Base-by-base conservation (phyloP, 2,113 vertebrate species). In the Myiozetetes cayanensis region DNA sequence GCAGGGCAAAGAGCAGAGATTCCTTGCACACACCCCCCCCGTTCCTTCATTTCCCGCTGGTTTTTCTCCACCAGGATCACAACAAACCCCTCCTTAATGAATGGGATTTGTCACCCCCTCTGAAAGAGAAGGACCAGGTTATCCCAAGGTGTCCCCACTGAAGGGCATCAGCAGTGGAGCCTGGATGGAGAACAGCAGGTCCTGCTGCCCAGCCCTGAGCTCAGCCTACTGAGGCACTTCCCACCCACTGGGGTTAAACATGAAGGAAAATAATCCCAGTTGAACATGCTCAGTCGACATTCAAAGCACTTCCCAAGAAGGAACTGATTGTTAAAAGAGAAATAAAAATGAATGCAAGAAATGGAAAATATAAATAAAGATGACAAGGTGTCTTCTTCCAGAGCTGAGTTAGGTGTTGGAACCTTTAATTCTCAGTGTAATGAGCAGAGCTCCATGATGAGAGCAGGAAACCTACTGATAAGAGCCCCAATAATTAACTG, bases 291-390 rank as follows among this genome's bases (percentile, higher is more conserved):
- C 58, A 16, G 65, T 23, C 8, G 23, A 84, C 43, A 77, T 80
- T 31, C 43, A 81, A 91, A 90, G 73, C 53, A 33, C 68, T 75
- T 76, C 39, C 87, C 74, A 70, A 7, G 6, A 74, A 77, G 50
- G 25, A 78, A 80, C 43, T 70, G 82, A 78, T 67, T 73, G 83
- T 75, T 80, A 92, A 94, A 96, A 88, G 20, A 72, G 55, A 93
- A 91, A 94, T 72, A 67, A 96, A 97, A 96, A 96, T 95, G 92
- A 92, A 97, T 95, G 96, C 83, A 90, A 92, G 85, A 47, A 92
- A 97, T 96, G 94, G 92, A 95, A 96, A 96, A 96, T 44, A 89
- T 15, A 96, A 95, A 96, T 67, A 92, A 95, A 96, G 83, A 94
- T 96, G 96, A 95, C 31, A 53, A 86, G 82, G 65, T 33, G 19